Evolutionary conservation across 2,888 invertebrate genomes (phyloP).

Genomic region (Acrobasis repandana): DNA sequence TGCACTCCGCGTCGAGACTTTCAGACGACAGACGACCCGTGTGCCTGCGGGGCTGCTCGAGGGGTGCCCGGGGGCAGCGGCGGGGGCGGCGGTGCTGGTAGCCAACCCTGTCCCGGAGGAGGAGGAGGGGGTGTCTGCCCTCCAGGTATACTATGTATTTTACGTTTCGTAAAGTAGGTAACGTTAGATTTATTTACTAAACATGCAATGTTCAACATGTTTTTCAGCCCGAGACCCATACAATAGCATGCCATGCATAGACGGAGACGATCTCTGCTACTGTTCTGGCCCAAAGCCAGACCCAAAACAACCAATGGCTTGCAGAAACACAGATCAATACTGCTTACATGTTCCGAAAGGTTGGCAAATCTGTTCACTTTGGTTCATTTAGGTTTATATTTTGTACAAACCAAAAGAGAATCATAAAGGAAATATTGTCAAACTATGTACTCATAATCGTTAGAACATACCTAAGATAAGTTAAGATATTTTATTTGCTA

Average conservation of each 20-base stretch:
- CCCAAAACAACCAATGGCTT: slow-evolving; percentile 56
- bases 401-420: no score
- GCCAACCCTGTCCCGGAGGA: slow-evolving; percentile 26
- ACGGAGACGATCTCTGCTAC: slow-evolving; percentile 67
- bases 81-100: slow-evolving; percentile 15
- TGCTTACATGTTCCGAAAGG: slow-evolving; percentile 77
- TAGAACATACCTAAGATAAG: no score
- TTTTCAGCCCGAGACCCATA: slow-evolving; percentile 56
- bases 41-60: slow-evolving; percentile 62
- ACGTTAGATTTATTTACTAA: neutral
- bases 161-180: neutral
- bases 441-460: no score
- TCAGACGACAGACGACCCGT: slow-evolving; percentile 60
- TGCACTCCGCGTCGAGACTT: slow-evolving; percentile 59
- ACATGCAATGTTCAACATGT: slow-evolving; percentile 11
- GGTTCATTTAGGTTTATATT: no score
- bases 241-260: slow-evolving; percentile 65
- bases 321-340: slow-evolving; percentile 71
- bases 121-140: slow-evolving; percentile 27
- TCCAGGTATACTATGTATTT: slow-evolving; percentile 12
- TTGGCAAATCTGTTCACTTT: slow-evolving; percentile 36
- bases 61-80: slow-evolving; percentile 30
- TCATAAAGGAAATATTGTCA: no score
- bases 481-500: no score
- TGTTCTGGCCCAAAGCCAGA: slow-evolving; percentile 63